Evolutionary conservation across 2,113 vertebrate species (phyloP), one percentile per base, ranked within the genome.

Genomic region (Anguilla rostrata): DNA sequence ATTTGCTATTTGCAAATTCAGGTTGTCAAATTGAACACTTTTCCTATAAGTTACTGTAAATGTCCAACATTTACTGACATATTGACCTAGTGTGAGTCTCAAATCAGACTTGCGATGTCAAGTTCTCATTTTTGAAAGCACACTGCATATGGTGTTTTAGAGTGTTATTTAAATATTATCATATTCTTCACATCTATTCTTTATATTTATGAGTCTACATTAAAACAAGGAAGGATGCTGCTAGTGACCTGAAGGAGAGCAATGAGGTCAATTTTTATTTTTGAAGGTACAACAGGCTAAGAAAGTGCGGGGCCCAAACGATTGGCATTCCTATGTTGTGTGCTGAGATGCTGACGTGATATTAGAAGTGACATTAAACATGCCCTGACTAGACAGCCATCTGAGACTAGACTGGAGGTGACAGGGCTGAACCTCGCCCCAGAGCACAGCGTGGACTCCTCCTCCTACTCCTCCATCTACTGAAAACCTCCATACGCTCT

Each of bases 361-460:
- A 34, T 63, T 43, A 57, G 53, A n/a, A 79, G 18, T 46, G 79
- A 82, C 56, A 60, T 86, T 86, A 81, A 86, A 81, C 85, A 41
- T n/a, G 39, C 39, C 78, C 14, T 81, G 22, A 20, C 22, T 6
- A 81, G 40, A 39, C 56, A 43, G 39, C 57, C 39, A 56, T 60
- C 78, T 57, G 49, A 86, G 56, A 81, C 78, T 34, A 22, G 8
- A 75, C 71, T 75, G 71, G 71, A 75, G 71, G 71, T 75, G 71
- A 75, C 71, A 75, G 29, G 71, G 71, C 5, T 34, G 71, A n/a
- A 34, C 26, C 71, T 75, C 71, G 34, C 71, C 29, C 26, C 71
- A 75, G n/a, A 75, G n/a, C 71, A 29, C 71, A n/a, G n/a, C 71
- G 11, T 26, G n/a, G 71, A 34, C 71, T 34, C n/a, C 71, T 34